Evolutionary conservation across 2,797 vertebrate species (phyloP).

Genomic region (Smutsia gigantea): DNA sequence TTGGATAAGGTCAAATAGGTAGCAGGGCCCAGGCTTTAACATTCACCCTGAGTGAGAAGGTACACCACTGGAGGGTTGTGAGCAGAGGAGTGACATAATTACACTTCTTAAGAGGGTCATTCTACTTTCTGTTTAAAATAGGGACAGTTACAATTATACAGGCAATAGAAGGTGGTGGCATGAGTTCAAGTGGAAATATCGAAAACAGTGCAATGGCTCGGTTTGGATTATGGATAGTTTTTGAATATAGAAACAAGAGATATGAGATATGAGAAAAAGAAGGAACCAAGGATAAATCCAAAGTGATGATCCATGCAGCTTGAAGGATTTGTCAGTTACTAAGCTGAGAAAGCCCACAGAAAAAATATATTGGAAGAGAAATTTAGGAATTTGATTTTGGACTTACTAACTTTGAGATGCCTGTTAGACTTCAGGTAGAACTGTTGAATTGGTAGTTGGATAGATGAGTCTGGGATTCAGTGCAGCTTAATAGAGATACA

Average conservation of each 20-base stretch:
- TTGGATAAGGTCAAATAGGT: neutral
- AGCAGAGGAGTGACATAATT: neutral
- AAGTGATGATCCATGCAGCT: neutral
- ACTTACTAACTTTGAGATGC: neutral
- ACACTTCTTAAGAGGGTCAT: neutral
- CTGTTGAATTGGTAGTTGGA: neutral
- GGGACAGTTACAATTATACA: neutral
- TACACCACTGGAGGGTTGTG: neutral
- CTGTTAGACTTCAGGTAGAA: neutral
- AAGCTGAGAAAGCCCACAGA: neutral
- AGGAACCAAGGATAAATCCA: neutral
- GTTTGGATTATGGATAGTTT: neutral
- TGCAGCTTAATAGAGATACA: neutral
- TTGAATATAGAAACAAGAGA: neutral
- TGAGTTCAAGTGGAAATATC: neutral
- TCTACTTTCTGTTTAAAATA: neutral
- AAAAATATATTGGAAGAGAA: conserved; percentile 8
- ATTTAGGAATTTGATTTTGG: neutral
- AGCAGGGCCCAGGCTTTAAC: neutral
- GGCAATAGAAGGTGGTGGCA: neutral
- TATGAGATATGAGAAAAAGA: neutral
- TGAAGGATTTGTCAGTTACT: neutral
- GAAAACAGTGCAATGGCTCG: neutral
- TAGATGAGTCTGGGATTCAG: neutral
- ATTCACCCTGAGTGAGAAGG: neutral